Conservation (phyloP, 2,113 vertebrate species). For the Campylomormyrus numenius region DNA sequence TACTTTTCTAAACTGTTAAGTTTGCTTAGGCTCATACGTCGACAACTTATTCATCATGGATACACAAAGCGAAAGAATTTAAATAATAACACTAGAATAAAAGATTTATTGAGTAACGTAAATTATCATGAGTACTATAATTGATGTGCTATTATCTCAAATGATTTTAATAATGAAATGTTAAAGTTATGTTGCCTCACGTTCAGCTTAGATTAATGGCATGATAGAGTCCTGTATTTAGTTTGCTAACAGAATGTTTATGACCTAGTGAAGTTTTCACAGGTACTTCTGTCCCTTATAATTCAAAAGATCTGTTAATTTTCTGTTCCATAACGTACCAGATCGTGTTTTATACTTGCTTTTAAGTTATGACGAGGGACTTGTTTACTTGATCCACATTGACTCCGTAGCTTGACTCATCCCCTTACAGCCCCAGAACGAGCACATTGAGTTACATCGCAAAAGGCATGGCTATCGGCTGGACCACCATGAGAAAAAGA, state of each 20-base stretch:
- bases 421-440: constrained; percentile 81
- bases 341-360: background rate
- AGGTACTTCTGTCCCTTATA: background rate
- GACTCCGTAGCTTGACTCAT: background rate
- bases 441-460: constrained; percentile 91
- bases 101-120: background rate
- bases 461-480: constrained; percentile 91
- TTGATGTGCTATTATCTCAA: background rate
- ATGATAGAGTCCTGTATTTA: background rate
- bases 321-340: background rate
- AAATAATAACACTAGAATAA: background rate
- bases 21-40: background rate
- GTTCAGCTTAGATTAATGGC: background rate
- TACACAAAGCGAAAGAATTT: background rate
- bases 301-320: background rate
- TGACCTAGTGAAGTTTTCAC: background rate
- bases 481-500: constrained; percentile 88
- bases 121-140: background rate
- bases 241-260: background rate
- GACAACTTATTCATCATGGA: background rate
- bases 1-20: background rate
- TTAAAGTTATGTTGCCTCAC: background rate
- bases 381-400: background rate
- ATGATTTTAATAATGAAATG: background rate
- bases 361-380: background rate